Evolutionary conservation across 1,140 invertebrate genomes (phyloP).

Genomic region (silkworm (Bombyx mori)): ASM3026992v2 NC_085116.1:8947501-8948000

Average conservation of each 20-base stretch:
- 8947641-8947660: too few species aligned
- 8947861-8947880: constrained; percentile 92
- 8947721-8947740: too few species aligned
- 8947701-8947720: too few species aligned
- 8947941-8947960: too few species aligned
- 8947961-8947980: too few species aligned
- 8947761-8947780: neutral
- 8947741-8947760: too few species aligned
- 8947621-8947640: too few species aligned
- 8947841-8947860: constrained; percentile 86
- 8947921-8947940: constrained; percentile 81
- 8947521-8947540: constrained; percentile 84
- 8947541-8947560: constrained; percentile 91
- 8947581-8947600: constrained; percentile 70
- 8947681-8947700: too few species aligned
- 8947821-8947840: constrained; percentile 89
- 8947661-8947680: too few species aligned
- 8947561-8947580: constrained; percentile 96
- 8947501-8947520: constrained; percentile 87
- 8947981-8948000: too few species aligned
- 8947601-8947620: too few species aligned
- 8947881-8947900: constrained; percentile 75
- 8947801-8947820: constrained; percentile 94
- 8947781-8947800: constrained; percentile 71
- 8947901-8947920: constrained; percentile 85